Evolutionary conservation across 2,113 vertebrate genomes (phyloP), one percentile per base, ranked within the genome.

Genomic region (Sialia sialis): DNA sequence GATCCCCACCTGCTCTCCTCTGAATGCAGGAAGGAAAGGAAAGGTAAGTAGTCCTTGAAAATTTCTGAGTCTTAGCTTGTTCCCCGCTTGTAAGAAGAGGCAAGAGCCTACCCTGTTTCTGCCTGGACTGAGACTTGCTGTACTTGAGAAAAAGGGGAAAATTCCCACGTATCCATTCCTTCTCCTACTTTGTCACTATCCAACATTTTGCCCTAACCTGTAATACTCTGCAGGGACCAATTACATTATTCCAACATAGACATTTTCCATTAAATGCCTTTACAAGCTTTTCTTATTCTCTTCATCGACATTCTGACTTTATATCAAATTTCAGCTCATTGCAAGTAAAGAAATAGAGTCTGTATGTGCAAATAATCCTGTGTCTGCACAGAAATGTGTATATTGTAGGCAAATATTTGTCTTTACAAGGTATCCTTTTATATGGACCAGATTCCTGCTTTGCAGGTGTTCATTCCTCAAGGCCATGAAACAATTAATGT

Each of bases 171-270:
- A 15, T 74, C 72, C 7, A 0, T 62, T 89, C 78, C 54, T 87
- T 81, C 44, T 92, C 20, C 60, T 76, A 64, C n/a, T 93, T 96
- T 87, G 76, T 75, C 87, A 55, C 84, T 85, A 78, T 80, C 85
- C 84, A 85, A 87, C 41, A n/a, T 73, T 82, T 93, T 94, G 32
- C 82, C 86, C 86, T 96, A 94, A 94, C 90, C 76, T 96, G 49
- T 22, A 75, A 64, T 83, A 74, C 89, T 96, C 97, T 96, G 84
- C 64, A 52, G 97, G 94, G 95, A 96, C 93, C 93, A 94, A 96
- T 97, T 96, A 97, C 73, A 26, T 95, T 96, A 96, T 97, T 96
- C 93, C 94, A 97, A 96, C 95, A 94, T 92, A 95, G 44, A 49
- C 54, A 14, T 92, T 94, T 97, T 90, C 94, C 91, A 95, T 84